Conservation (phyloP, 2,888 invertebrate species). For the Steinernema hermaphroditum region DNA sequence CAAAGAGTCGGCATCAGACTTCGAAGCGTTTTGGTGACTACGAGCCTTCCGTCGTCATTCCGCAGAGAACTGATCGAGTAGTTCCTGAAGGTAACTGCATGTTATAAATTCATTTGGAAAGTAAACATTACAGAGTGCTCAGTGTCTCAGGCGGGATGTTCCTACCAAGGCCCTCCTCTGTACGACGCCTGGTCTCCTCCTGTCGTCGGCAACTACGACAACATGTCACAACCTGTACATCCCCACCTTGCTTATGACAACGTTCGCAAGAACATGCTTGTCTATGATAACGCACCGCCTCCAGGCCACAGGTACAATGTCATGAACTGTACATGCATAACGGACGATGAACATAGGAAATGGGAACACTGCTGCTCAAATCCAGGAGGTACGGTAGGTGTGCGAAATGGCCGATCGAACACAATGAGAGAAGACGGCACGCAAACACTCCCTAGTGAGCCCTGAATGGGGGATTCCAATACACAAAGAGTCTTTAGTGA, state of each 20-base stretch:
- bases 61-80: constrained; percentile 37
- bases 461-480: too few relatives aligned
- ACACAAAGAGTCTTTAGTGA: constrained; percentile 23
- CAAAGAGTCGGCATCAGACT: constrained; percentile 43
- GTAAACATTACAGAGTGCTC: constrained; percentile 39
- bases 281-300: constrained; percentile 46
- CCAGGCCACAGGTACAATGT: constrained; percentile 32
- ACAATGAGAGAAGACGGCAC: constrained; percentile 38
- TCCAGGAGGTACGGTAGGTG: constrained; percentile 5
- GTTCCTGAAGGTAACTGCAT: constrained; percentile 32
- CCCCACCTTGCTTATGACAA: constrained; percentile 37
- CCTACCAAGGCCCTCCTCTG: constrained; percentile 43
- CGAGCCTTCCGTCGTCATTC: constrained; percentile 39
- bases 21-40: constrained; percentile 45
- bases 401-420: constrained; percentile 15
- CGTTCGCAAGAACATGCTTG: constrained; percentile 33
- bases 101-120: not conserved
- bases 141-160: constrained; percentile 38
- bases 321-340: not conserved
- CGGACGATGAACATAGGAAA: constrained; percentile 28
- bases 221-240: constrained; percentile 39
- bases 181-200: constrained; percentile 41
- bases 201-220: constrained; percentile 30
- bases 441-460: constrained; percentile 41
- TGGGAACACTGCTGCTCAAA: constrained; percentile 43